These are phyloP conservation scores for Tetrax tetrax DNA, from an alignment of 2,113 vertebrate species.

Conservation along the genomic window DNA sequence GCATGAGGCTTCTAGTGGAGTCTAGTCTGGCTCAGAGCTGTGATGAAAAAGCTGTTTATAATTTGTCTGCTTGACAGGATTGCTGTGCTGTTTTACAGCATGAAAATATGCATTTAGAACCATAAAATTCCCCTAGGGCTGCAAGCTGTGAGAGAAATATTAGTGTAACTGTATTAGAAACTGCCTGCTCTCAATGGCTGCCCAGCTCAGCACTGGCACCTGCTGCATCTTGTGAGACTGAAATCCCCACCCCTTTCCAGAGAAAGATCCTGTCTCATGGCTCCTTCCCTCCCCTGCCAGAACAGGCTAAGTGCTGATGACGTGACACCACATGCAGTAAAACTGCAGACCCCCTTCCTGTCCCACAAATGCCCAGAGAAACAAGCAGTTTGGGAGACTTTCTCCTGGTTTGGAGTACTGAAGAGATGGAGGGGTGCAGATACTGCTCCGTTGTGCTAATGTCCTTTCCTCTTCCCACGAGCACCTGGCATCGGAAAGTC, in stretches of 20 bases:
- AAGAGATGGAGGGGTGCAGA: background rate
- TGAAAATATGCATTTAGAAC: background rate
- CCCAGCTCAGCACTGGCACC: background rate
- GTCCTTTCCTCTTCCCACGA: background rate
- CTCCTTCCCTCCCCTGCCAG: background rate
- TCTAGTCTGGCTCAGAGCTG: background rate
- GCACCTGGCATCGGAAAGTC: accelerated
- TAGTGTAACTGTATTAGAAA: background rate
- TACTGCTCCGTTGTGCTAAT: background rate
- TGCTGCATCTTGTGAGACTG: background rate
- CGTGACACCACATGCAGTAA: no score
- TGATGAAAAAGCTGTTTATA: background rate
- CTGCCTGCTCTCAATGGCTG: background rate
- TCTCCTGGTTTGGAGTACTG: background rate
- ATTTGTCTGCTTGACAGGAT: background rate
- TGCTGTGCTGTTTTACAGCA: background rate
- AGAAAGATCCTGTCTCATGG: background rate
- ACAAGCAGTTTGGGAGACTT: accelerated
- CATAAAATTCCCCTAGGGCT: background rate
- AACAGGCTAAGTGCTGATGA: background rate
- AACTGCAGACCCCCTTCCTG: background rate
- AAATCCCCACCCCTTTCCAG: background rate
- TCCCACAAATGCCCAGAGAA: background rate
- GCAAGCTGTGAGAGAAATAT: background rate
- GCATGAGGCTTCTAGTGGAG: background rate